Percentiles rank a stretch among this genome's conserved stretches.
These are phyloP conservation scores for Rhogogaster chlorosoma DNA, from an alignment of 2,888 invertebrate genomes.

Conservation along the genomic window DNA sequence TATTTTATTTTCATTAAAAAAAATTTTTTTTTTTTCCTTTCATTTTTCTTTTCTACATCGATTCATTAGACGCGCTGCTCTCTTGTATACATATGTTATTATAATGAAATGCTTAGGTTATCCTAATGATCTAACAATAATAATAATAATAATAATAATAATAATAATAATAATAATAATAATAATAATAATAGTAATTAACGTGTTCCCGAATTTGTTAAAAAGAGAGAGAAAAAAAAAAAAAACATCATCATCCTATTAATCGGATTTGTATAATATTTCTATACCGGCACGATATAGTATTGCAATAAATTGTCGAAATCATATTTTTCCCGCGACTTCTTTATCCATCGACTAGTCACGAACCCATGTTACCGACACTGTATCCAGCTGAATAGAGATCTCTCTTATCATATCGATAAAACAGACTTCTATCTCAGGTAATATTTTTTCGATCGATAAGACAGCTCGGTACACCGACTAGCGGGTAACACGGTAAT, in stretches of 20 bases:
- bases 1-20: not conserved
- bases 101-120: slow-evolving; percentile 2
- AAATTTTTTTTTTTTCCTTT: not conserved
- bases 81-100: not conserved
- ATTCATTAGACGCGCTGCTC: not conserved
- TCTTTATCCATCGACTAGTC: not conserved
- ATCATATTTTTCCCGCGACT: slow-evolving; percentile 48
- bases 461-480: not conserved
- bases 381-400: no score
- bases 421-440: not conserved
- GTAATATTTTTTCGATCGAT: not conserved
- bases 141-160: not conserved
- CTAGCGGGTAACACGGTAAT: not conserved
- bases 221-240: not conserved
- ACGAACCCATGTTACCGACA: not conserved
- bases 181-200: not conserved
- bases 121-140: not conserved
- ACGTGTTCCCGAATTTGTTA: slow-evolving; percentile 21
- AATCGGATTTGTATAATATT: slow-evolving; percentile 75
- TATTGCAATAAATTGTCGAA: slow-evolving; percentile 71
- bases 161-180: slow-evolving; percentile 11
- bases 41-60: not conserved
- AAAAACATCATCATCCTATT: slow-evolving; percentile 51
- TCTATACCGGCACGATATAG: slow-evolving; percentile 72
- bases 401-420: not conserved